These are phyloP conservation scores for Caerostris extrusa DNA, from an alignment of 1,140 invertebrate species.

Conservation along the genomic window DNA sequence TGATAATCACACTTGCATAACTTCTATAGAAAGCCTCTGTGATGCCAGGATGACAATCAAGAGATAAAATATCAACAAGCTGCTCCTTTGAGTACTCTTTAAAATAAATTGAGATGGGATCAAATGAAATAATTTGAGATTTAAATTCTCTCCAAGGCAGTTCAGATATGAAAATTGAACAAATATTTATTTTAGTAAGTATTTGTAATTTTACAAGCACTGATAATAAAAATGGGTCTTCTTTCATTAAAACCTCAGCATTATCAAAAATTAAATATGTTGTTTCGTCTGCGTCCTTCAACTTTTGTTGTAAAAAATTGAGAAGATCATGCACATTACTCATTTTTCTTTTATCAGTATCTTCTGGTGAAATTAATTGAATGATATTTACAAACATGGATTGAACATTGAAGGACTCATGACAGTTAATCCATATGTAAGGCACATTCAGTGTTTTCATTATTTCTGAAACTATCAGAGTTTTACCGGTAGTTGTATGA, in stretches of 20 bases:
- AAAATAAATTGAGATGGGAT: conserved; percentile 89
- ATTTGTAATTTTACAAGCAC: conserved; percentile 35
- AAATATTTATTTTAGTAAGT: conserved; percentile 84
- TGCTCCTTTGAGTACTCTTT: conserved; percentile 91
- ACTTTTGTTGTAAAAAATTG: conserved; percentile 32
- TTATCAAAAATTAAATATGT: conserved; percentile 63
- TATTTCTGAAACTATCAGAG: conserved; percentile 85
- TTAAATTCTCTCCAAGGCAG: conserved; percentile 90
- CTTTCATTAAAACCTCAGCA: conserved; percentile 61
- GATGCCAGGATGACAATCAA: conserved; percentile 81
- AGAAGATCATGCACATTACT: conserved; percentile 82
- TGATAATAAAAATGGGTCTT: conserved; percentile 26
- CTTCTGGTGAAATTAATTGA: conserved; percentile 78
- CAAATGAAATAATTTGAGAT: conserved; percentile 85
- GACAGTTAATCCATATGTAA: conserved; percentile 88
- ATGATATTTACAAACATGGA: conserved; percentile 90
- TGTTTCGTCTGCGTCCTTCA: conserved; percentile 21
- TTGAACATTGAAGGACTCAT: conserved; percentile 89
- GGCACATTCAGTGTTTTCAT: conserved; percentile 85
- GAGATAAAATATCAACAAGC: conserved; percentile 86
- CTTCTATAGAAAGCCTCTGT: conserved; percentile 87
- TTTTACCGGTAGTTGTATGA: conserved; percentile 90
- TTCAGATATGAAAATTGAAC: conserved; percentile 89
- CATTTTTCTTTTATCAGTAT: conserved; percentile 2
- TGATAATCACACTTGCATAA: conserved; percentile 90